Evolutionary conservation across 2,888 invertebrate species (phyloP).

Genomic region (Idaea aversata): DNA sequence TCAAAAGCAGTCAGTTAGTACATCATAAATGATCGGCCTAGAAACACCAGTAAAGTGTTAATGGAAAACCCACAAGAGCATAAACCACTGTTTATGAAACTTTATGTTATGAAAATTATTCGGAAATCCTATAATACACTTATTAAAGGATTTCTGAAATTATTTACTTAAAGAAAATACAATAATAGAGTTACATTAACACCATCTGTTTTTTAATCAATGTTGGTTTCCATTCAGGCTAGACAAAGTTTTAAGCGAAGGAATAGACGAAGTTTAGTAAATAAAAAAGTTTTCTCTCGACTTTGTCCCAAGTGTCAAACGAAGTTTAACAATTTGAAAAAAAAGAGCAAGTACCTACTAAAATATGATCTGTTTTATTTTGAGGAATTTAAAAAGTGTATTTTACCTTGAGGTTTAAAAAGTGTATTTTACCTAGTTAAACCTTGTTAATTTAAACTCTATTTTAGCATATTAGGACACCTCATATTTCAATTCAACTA

Average conservation of each 20-base stretch:
- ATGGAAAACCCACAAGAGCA: background rate
- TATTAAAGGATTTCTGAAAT: no score
- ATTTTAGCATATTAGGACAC: no score
- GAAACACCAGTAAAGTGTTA: background rate
- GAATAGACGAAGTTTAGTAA: constrained; percentile 56
- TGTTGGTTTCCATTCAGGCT: constrained; percentile 51
- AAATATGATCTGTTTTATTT: no score
- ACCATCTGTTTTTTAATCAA: constrained; percentile 42
- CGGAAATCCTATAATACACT: no score
- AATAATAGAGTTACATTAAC: no score
- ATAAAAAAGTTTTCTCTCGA: constrained; percentile 55
- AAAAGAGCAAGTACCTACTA: no score
- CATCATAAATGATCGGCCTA: background rate
- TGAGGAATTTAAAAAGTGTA: no score
- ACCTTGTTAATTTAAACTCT: no score
- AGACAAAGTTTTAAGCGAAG: constrained; percentile 44
- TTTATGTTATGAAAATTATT: no score
- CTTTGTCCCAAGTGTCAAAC: constrained; percentile 43
- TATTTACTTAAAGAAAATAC: no score
- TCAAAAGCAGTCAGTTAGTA: constrained; percentile 7
- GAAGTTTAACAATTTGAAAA: constrained; percentile 51
- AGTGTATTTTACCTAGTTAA: no score
- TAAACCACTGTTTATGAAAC: background rate
- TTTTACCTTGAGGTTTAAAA: no score
- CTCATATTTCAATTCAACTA: constrained; percentile 36